phyloP scores from a whole-genome alignment of 2,888 invertebrate species.

The Latrodectus elegans region DNA sequence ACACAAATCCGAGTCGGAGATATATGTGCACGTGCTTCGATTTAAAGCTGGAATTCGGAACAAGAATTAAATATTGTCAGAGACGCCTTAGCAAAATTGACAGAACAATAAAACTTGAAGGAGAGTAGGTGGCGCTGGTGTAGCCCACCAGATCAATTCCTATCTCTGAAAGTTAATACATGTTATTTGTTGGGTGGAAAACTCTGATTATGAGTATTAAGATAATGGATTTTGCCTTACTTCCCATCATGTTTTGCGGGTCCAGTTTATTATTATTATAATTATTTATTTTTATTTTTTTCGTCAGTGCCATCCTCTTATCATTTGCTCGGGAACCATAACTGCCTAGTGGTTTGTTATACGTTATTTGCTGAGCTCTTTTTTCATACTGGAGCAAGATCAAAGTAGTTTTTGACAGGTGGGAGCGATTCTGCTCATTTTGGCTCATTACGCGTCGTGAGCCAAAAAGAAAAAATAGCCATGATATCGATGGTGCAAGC shows the following conservation, averaged over 20 bases:
- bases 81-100: not conserved
- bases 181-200: conserved; percentile 56
- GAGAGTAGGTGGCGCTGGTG: conserved; percentile 6
- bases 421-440: conserved; percentile 32
- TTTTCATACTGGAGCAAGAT: no score
- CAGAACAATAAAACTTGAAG: conserved; percentile 35
- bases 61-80: not conserved
- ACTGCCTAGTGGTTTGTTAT: no score
- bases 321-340: no score
- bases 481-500: not conserved
- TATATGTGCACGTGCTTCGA: not conserved
- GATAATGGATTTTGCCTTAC: conserved; percentile 34
- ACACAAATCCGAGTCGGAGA: not conserved
- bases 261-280: not conserved
- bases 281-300: not conserved
- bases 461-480: no score
- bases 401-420: conserved; percentile 18
- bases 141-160: conserved; percentile 31
- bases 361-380: no score
- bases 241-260: not conserved
- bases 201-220: conserved; percentile 37
- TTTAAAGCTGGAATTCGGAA: not conserved
- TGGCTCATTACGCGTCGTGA: conserved; percentile 25
- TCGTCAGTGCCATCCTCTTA: no score
- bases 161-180: conserved; percentile 30